Evolutionary conservation across 2,888 invertebrate genomes (phyloP), one percentile per base, ranked within the genome.

Genomic region (Drosophila prostipennis): DNA sequence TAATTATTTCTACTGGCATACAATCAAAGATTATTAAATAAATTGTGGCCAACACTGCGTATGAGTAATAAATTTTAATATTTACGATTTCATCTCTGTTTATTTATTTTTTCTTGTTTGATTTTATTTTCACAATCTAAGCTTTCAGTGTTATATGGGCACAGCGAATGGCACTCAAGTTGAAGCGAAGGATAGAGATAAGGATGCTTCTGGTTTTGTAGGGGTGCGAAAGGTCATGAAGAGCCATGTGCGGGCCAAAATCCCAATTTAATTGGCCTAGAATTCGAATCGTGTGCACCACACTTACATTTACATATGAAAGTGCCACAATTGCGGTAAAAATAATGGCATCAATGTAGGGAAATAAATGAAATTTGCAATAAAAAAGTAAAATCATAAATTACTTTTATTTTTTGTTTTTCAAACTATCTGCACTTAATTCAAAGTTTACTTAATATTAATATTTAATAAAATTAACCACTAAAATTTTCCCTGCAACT

Each of bases 181-280:
- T 19, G 23, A 36, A 19, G 51, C 16, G 19, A 23, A 37, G 51
- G 37, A 39, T 51, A 37, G 5, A 48, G 42, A 26, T 54, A 42
- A 26, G 59, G 48, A 34, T 40, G 48, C 16, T 14, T 34, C n/a
- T 46, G 65, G 34, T 14, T 34, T 11, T 46, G 39, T 14, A n/a
- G 19, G 54, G 19, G 42, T 23, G 32, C 11, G 7, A 48, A 48
- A 48, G 48, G 48, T 48, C 48, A 48, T 48, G 48, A 48, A 34
- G 51, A 34, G 39, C 58, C 60, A 61, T 52, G 43, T 55, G 61
- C 53, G 29, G 34, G 19, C 45, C 60, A 43, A 53, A 65, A 65
- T 65, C 65, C 65, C 63, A 46, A 63, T 65, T 65, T 63, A 65
- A 65, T 65, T 63, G 65, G 65, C 65, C 65, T 65, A 63, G 65